These are phyloP conservation scores for Coelopa frigida DNA, from an alignment of 1,140 invertebrate species.

Conservation along the genomic window DNA sequence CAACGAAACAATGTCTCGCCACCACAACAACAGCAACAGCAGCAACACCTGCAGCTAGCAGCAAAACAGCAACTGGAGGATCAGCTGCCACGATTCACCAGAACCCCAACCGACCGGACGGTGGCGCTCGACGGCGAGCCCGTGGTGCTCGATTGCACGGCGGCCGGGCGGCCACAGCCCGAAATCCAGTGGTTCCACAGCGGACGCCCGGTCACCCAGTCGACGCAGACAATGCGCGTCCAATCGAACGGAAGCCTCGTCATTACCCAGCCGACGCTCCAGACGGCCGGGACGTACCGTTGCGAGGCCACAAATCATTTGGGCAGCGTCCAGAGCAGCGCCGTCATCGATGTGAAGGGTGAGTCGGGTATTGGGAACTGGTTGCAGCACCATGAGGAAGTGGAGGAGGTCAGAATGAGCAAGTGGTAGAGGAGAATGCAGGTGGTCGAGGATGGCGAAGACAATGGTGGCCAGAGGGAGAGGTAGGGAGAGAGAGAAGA, in stretches of 20 bases:
- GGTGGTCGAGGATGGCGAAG: too few relatives aligned
- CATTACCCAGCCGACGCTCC: conserved; percentile 51
- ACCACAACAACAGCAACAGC: conserved; percentile 10
- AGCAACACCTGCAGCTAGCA: conserved; percentile 2
- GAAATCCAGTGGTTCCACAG: conserved; percentile 62
- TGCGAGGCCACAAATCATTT: conserved; percentile 63
- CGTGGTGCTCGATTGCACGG: conserved; percentile 54
- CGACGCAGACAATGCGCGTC: conserved; percentile 48
- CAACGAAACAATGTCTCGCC: background rate
- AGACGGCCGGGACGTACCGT: conserved; percentile 59
- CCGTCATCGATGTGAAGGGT: conserved; percentile 59
- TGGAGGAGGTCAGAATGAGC: too few relatives aligned
- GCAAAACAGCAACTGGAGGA: background rate
- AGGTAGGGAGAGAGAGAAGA: too few relatives aligned
- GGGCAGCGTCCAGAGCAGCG: conserved; percentile 55
- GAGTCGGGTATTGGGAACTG: too few relatives aligned
- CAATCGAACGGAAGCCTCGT: conserved; percentile 53
- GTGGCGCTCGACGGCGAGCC: conserved; percentile 43
- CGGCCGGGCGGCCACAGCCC: conserved; percentile 54
- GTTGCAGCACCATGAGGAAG: too few relatives aligned
- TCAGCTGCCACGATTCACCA: conserved; percentile 6
- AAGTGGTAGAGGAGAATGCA: too few relatives aligned
- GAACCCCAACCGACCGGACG: conserved; percentile 6
- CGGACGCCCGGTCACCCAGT: conserved; percentile 48
- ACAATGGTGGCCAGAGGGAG: too few relatives aligned